Evolutionary conservation across 2,888 invertebrate species (phyloP).

Genomic region (Schrankia costaestrigalis): DNA sequence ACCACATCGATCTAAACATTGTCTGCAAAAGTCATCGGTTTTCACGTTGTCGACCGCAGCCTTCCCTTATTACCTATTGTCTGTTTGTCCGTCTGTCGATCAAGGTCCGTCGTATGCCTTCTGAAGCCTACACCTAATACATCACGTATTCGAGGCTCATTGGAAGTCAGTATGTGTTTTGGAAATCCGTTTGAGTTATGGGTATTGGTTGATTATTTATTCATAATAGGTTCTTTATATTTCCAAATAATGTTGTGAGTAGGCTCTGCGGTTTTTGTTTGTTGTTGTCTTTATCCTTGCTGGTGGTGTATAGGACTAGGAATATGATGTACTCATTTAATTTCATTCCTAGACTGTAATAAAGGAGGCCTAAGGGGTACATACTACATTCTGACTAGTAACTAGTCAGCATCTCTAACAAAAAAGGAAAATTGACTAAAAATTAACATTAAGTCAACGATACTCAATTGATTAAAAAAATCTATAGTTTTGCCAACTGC

Average conservation of each 20-base stretch:
- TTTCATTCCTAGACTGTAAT: too few species aligned
- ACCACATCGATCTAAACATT: conserved; percentile 7
- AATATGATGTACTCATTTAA: too few species aligned
- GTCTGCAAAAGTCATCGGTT: conserved; percentile 55
- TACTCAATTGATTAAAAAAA: too few species aligned
- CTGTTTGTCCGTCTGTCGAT: conserved; percentile 37
- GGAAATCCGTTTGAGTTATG: conserved; percentile 3
- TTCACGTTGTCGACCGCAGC: conserved; percentile 55
- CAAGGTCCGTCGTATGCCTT: conserved; percentile 53
- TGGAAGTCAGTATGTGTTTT: conserved; percentile 5
- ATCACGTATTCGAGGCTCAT: conserved; percentile 15
- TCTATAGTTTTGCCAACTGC: too few species aligned
- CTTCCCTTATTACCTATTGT: conserved; percentile 70
- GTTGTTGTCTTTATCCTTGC: too few species aligned
- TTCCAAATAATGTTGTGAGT: background rate
- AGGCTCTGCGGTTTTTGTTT: too few species aligned
- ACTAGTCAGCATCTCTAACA: too few species aligned
- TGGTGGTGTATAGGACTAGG: too few species aligned
- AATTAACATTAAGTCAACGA: too few species aligned
- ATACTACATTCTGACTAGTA: too few species aligned
- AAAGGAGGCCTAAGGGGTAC: too few species aligned
- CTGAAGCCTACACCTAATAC: conserved; percentile 27
- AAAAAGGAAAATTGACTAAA: too few species aligned
- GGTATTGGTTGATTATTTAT: conserved; percentile 2
- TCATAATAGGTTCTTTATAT: background rate